Evolutionary conservation across 35 echinoderm and acorn worm species (phyloP), one percentile per base, ranked within the genome.

Genomic region (Anneissia japonica): DNA sequence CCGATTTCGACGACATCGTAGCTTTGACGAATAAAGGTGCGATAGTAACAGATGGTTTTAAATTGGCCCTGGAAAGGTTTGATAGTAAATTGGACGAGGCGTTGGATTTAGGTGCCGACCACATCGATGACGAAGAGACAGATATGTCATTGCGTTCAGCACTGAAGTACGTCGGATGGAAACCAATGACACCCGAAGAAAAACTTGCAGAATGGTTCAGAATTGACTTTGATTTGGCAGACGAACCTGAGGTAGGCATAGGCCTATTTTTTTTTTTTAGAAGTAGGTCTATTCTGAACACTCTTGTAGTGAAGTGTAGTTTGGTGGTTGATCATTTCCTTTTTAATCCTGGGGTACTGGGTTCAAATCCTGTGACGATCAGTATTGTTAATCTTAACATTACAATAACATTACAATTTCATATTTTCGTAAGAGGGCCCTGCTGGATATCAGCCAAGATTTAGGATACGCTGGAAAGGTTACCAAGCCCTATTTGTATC

Each of bases 181-280:
- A 39, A 38, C 36, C 79, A 21, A 81, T 6, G 40, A 81, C 34
- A 21, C 34, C 79, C 16, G 79, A 38, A 81, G 79, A 81, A 81
- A 35, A 39, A 29, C n/a, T 40, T 4, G n/a, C 38, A 12, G 79
- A 81, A 40, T 81, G 28, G n/a, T 81, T 81, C 28, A 35, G 38
- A 26, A 17, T 38, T 81, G 79, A 81, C 28, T 36, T 39, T 39
- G 79, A 81, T 30, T 39, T 38, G 35, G 79, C 79, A 35, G 79
- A 81, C 37, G 34, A 12, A 30, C 79, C 79, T 16, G 79, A 81
- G 35, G n/a, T 40, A 39, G 17, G 2, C 1, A 64, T n/a, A n/a
- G n/a, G n/a, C n/a, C n/a, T n/a, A n/a, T n/a, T n/a, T n/a, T n/a
- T n/a, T n/a, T n/a, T n/a, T n/a, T n/a, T n/a, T n/a, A n/a, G n/a